A percentile compares a stretch with the other conserved stretches of the same genome.
These are phyloP conservation scores for Marronus borbonicus DNA, from an alignment of 2,888 invertebrate genomes.

Conservation along the genomic window DNA sequence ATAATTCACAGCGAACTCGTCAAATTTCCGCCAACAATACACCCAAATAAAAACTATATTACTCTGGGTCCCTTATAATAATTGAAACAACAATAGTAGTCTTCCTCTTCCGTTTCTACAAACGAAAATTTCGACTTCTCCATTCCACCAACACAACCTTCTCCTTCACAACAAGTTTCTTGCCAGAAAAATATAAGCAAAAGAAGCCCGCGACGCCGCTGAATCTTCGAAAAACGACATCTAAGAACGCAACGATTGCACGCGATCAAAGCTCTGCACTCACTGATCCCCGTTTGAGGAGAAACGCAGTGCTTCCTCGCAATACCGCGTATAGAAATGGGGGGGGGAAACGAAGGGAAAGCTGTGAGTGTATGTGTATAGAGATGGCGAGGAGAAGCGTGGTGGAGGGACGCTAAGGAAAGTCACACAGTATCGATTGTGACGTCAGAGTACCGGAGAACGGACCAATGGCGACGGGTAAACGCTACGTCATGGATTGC, in stretches of 20 bases:
- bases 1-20: constrained; percentile 7
- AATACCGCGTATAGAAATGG: constrained; percentile 28
- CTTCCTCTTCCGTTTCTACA: constrained; percentile 3
- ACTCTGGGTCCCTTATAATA: constrained; percentile 10
- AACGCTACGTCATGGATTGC: constrained; percentile 68
- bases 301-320: constrained; percentile 17
- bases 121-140: constrained; percentile 7
- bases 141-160: constrained; percentile 24
- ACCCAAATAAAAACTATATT: constrained; percentile 9
- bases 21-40: not conserved
- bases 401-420: constrained; percentile 68
- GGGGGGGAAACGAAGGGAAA: constrained; percentile 63
- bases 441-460: constrained; percentile 66
- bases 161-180: not conserved
- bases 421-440: constrained; percentile 65
- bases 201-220: not conserved
- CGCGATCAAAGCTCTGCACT: constrained; percentile 55
- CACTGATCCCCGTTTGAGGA: constrained; percentile 51
- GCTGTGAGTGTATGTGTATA: constrained; percentile 50
- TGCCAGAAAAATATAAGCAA: not conserved
- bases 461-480: constrained; percentile 66
- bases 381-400: constrained; percentile 51
- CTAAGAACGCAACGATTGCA: constrained; percentile 10
- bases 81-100: not conserved
- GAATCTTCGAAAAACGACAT: constrained; percentile 1